Evolutionary conservation across 1,140 invertebrate species (phyloP).

Genomic region (Megathymus violae): DNA sequence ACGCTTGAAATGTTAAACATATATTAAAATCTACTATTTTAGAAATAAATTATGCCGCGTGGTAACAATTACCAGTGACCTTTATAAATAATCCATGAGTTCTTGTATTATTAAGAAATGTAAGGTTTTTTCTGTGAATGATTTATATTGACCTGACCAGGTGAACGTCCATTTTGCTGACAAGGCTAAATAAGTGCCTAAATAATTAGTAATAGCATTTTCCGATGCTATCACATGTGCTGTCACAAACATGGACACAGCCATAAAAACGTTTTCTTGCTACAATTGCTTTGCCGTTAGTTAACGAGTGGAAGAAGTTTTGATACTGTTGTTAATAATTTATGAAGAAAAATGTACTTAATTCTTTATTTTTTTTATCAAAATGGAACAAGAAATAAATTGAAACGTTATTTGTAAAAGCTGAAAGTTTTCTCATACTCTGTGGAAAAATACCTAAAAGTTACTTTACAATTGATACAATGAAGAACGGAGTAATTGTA

Average conservation of each 20-base stretch:
- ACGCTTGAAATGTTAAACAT: conserved; percentile 37
- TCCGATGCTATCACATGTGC: conserved; percentile 7
- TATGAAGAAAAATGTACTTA: not conserved
- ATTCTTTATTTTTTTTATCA: too few species aligned
- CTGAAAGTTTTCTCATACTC: not conserved
- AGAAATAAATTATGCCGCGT: conserved; percentile 15
- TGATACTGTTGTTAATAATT: not conserved
- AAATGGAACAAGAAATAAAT: too few species aligned
- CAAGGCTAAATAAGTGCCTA: conserved; percentile 31
- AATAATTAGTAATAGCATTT: conserved; percentile 23
- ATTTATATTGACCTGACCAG: conserved; percentile 26
- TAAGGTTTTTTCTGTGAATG: conserved; percentile 43
- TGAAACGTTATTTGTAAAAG: conserved; percentile 12
- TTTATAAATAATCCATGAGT: conserved; percentile 37
- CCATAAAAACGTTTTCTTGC: conserved; percentile 21
- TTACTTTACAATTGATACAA: too few species aligned
- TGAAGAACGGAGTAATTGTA: conserved; percentile 29
- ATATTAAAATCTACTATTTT: conserved; percentile 28
- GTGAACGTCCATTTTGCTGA: conserved; percentile 28
- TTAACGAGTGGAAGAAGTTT: not conserved
- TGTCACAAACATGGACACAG: conserved; percentile 27
- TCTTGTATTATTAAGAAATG: conserved; percentile 37
- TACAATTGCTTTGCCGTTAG: conserved; percentile 33
- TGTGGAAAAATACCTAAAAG: too few species aligned
- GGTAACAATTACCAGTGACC: conserved; percentile 37